Percentiles rank a stretch among this genome's conserved stretches.
Conservation (phyloP, 2,113 vertebrate genomes). For the Genyomyrus donnyi region DNA sequence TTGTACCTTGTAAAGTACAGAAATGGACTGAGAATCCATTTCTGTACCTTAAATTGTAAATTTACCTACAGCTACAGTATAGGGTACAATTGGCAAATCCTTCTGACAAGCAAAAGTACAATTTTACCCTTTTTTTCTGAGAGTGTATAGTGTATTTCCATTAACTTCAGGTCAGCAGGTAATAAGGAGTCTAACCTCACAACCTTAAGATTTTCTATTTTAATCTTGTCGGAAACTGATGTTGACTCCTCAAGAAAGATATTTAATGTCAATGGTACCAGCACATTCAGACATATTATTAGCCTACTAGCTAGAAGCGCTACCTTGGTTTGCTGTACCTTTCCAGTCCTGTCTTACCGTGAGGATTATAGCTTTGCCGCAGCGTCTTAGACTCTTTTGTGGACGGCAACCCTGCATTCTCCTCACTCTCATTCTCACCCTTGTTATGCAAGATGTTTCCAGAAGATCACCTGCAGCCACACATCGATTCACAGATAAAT, state of each 20-base stretch:
- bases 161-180: background rate
- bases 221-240: background rate
- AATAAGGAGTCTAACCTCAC: background rate
- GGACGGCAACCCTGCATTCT: background rate
- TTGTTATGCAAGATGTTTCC: background rate
- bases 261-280: background rate
- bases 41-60: too few relatives aligned
- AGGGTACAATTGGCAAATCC: too few relatives aligned
- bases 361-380: background rate
- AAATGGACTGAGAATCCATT: too few relatives aligned
- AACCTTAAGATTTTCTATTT: background rate
- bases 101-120: too few relatives aligned
- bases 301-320: background rate
- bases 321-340: background rate
- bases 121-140: too few relatives aligned
- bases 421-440: background rate
- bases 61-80: too few relatives aligned
- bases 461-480: background rate
- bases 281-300: background rate
- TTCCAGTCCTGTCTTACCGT: background rate
- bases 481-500: background rate
- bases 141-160: background rate
- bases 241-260: background rate
- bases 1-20: too few relatives aligned
- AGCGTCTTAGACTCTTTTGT: background rate